Evolutionary conservation across 2,888 invertebrate species (phyloP), one percentile per base, ranked within the genome.

Genomic region (Eugnorisma glareosa): DNA sequence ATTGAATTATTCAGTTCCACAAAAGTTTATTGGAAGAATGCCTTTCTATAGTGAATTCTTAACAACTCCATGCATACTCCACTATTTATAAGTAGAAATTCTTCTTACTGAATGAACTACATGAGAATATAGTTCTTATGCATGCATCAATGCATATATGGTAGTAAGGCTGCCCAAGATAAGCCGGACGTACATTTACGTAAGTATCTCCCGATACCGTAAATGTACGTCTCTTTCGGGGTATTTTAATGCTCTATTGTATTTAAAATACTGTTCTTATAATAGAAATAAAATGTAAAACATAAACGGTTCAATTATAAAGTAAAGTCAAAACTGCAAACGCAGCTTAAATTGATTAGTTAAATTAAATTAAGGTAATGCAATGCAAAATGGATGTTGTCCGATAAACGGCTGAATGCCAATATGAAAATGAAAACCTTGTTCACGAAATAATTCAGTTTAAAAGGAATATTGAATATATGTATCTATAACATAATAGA

Each of bases 331-430:
- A 67, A 67, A 82, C 64, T 76, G 51, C 28, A 48, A 59, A 68
- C 68, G 69, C 57, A 63, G 75, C 67, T 75, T 69, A 75, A 84
- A 85, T 83, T 79, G 67, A 83, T 86, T 77, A 85, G 73, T 82
- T 73, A 66, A 78, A 85, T 82, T 85, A 64, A 82, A 81, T 82
- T 81, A 85, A 83, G 86, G 67, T 80, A 73, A 85, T 84, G 63
- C 51, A 68, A 82, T 77, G 64, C 79, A 86, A 84, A 84, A 84
- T 77, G 18, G 64, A 40, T 77, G 66, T 79, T 75, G 63, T 72
- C 72, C 61, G 69, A 79, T 83, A 72, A 74, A 78, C 63, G 37
- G 51, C 28, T 75, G 51, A 37, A 63, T 24, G 69, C 54, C 63
- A 68, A 74, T 68, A 79, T 83, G 69, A 75, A 73, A 74, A 78